A percentile compares a stretch with the other conserved stretches of the same genome.
Evolutionary conservation across 2,113 vertebrate genomes (phyloP).

Genomic region (Bufo bufo): DNA sequence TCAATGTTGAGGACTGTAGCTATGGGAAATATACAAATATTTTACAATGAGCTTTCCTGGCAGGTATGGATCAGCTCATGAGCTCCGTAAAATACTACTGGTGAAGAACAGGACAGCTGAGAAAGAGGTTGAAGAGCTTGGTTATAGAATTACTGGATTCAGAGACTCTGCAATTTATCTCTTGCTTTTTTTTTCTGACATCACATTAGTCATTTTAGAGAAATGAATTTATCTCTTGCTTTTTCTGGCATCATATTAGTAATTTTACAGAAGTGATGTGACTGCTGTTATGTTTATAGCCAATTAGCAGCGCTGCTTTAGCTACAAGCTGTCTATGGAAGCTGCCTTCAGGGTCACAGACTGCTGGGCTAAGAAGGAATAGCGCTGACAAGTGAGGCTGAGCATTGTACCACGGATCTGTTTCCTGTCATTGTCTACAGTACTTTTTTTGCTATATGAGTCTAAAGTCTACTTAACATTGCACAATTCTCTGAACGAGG

Average conservation of each 20-base stretch:
- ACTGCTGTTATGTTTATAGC: constrained; percentile 28
- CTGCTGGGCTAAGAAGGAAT: constrained; percentile 37
- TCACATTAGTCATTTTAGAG: constrained; percentile 29
- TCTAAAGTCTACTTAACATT: background rate
- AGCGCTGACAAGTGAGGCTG: constrained; percentile 34
- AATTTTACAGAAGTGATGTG: constrained; percentile 6
- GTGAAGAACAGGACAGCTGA: background rate
- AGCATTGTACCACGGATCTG: background rate
- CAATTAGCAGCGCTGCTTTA: constrained; percentile 14
- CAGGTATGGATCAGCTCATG: background rate
- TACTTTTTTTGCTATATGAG: background rate
- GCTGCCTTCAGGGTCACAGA: constrained; percentile 18
- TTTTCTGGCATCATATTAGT: constrained; percentile 23
- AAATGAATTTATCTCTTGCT: background rate
- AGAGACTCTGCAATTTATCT: constrained; percentile 4
- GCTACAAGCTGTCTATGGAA: constrained; percentile 6
- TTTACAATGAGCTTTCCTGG: background rate
- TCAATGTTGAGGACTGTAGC: background rate
- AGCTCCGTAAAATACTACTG: background rate
- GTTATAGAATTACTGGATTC: background rate
- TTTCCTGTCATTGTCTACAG: constrained; percentile 31
- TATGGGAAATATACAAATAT: background rate
- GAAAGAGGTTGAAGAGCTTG: background rate
- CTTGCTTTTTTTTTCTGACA: background rate
- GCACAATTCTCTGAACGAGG: background rate